These are phyloP conservation scores for Cydia splendana DNA, from an alignment of 1,140 invertebrate species.

Conservation along the genomic window DNA sequence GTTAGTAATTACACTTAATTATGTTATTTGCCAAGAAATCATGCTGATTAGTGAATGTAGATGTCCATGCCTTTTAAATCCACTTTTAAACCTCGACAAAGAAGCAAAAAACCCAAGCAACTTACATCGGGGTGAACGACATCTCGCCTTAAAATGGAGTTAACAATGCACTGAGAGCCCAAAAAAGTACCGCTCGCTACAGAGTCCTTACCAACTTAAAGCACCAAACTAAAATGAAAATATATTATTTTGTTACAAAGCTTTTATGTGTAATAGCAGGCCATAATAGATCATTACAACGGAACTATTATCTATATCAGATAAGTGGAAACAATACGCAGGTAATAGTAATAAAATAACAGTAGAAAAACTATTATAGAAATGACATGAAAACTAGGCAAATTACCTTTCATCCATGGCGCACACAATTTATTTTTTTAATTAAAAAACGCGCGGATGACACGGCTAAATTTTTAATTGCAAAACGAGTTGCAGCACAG, in stretches of 20 bases:
- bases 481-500: constrained; percentile 48
- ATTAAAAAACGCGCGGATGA: constrained; percentile 39
- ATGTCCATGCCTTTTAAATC: constrained; percentile 3
- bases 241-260: constrained; percentile 37
- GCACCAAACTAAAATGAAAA: constrained; percentile 59
- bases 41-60: neutral
- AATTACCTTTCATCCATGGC: constrained; percentile 63
- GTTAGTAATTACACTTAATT: neutral
- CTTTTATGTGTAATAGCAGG: constrained; percentile 22
- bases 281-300: constrained; percentile 20
- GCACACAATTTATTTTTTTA: constrained; percentile 42
- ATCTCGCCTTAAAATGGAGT: constrained; percentile 48
- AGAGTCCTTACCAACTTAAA: constrained; percentile 43
- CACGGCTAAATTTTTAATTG: constrained; percentile 41
- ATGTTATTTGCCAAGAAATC: constrained; percentile 6
- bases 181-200: constrained; percentile 47
- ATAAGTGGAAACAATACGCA: constrained; percentile 10
- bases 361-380: neutral
- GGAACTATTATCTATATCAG: constrained; percentile 22
- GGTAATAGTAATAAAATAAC: neutral
- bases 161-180: constrained; percentile 40
- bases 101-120: constrained; percentile 48
- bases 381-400: constrained; percentile 35
- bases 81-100: constrained; percentile 31
- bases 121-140: constrained; percentile 76